Evolutionary conservation across 2,888 invertebrate genomes (phyloP), one percentile per base, ranked within the genome.

Genomic region (Strigamia maritima): DNA sequence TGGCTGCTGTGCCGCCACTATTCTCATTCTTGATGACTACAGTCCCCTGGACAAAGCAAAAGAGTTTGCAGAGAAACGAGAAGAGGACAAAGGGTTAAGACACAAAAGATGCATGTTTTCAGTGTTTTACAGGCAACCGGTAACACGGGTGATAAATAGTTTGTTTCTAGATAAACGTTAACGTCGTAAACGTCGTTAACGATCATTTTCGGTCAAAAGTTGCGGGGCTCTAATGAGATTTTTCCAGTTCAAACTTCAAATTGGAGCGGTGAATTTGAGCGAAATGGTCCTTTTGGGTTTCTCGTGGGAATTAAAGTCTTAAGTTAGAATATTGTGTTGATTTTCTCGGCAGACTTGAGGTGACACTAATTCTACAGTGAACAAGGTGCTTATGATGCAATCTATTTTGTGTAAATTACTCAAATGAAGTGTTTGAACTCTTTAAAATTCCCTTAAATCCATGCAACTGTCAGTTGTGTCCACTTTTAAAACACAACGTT

Each of bases 361-460:
- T 65, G 65, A 65, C 65, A 65, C 65, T 65, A 65, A 65, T 65
- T 65, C 65, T 65, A 26, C 24, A 16, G 24, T 6, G 14, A 65
- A 65, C 65, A 65, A 65, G 65, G 65, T 65, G 65, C 65, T 65
- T 65, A 65, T 65, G 65, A 65, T 65, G 65, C 65, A 65, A 65
- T 65, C 65, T 65, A 65, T 26, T 65, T 65, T 65, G 65, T 65
- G 65, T 65, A 65, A 65, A 65, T 65, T 65, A 24, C 65, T 26
- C 65, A 26, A 65, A 65, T 65, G 26, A 65, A 65, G 65, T 65
- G 65, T 65, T 65, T 65, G 65, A 65, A 65, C 65, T 65, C 60
- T 60, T 6, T 22, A 60, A 60, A 38, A 16, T 54, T 16, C 60
- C 60, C 60, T 49, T 49, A 60, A 60, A 65, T 65, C 26, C 65